Percentiles rank a stretch among this genome's conserved stretches.
phyloP scores from a whole-genome alignment of 2,113 vertebrate species.

The Gymnocephalus cernua region DNA sequence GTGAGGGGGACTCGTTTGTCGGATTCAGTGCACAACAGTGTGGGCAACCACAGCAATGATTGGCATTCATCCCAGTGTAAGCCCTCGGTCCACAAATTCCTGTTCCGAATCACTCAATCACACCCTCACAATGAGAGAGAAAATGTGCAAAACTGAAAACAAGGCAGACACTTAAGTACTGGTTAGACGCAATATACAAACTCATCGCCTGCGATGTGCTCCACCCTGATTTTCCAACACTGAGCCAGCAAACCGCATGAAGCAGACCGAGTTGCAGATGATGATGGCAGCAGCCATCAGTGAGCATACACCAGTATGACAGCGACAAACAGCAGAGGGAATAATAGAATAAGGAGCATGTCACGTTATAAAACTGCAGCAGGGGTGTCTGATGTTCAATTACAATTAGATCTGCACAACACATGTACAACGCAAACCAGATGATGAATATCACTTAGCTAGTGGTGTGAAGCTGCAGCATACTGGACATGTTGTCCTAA shows the following conservation, averaged over 20 bases:
- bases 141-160: constrained; percentile 4
- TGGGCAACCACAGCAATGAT: background rate
- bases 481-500: background rate
- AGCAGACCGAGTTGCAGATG: constrained; percentile 11
- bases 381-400: background rate
- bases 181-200: constrained; percentile 20
- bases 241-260: constrained; percentile 52
- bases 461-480: background rate
- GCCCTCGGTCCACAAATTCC: background rate
- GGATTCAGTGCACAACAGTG: background rate
- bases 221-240: constrained; percentile 72
- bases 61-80: background rate
- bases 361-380: background rate
- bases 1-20: background rate
- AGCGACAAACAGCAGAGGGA: background rate
- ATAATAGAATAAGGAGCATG: background rate
- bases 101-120: background rate
- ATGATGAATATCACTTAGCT: background rate
- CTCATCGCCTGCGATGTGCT: constrained; percentile 59
- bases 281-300: constrained; percentile 5
- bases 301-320: constrained; percentile 8
- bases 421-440: background rate
- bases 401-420: background rate
- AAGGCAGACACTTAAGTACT: background rate
- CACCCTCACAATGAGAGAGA: constrained; percentile 2